Conservation (phyloP, 1,140 invertebrate species). For the Drepana arcuata region DNA sequence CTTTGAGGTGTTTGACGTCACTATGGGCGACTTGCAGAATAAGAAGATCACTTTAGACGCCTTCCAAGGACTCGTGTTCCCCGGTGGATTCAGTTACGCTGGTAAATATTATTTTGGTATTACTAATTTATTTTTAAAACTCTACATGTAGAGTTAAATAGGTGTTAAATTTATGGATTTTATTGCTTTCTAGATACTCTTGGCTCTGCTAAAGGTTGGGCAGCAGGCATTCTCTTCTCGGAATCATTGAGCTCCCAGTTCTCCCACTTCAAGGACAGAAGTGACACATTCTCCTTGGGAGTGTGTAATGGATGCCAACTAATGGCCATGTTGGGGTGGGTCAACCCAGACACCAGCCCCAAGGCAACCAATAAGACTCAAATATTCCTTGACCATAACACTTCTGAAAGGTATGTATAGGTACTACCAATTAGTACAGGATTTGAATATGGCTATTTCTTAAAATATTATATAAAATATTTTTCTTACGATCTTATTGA, state of each 20-base stretch:
- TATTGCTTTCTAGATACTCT: conserved; percentile 83
- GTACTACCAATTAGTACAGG: too few species aligned
- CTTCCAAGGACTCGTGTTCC: conserved; percentile 94
- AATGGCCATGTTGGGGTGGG: conserved; percentile 90
- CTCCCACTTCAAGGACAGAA: conserved; percentile 78
- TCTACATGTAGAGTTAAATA: too few species aligned
- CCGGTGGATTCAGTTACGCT: conserved; percentile 98
- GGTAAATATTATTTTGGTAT: conserved; percentile 60
- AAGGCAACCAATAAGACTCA: conserved; percentile 66
- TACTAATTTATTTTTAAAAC: not conserved
- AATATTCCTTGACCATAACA: conserved; percentile 88
- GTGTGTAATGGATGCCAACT: conserved; percentile 98
- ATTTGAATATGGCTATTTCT: too few species aligned
- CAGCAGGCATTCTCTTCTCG: conserved; percentile 88
- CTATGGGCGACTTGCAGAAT: conserved; percentile 89
- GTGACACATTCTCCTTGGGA: conserved; percentile 94
- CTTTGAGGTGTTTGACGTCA: conserved; percentile 94
- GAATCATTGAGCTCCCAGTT: conserved; percentile 79
- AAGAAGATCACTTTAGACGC: conserved; percentile 80
- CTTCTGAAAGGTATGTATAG: conserved; percentile 77
- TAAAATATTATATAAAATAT: too few species aligned
- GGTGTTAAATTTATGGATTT: too few species aligned
- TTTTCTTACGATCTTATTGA: too few species aligned
- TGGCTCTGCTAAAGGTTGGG: conserved; percentile 98
- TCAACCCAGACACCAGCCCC: conserved; percentile 65